Evolutionary conservation across 2,113 vertebrate genomes (phyloP).

Genomic region (Corynorhinus townsendii): DNA sequence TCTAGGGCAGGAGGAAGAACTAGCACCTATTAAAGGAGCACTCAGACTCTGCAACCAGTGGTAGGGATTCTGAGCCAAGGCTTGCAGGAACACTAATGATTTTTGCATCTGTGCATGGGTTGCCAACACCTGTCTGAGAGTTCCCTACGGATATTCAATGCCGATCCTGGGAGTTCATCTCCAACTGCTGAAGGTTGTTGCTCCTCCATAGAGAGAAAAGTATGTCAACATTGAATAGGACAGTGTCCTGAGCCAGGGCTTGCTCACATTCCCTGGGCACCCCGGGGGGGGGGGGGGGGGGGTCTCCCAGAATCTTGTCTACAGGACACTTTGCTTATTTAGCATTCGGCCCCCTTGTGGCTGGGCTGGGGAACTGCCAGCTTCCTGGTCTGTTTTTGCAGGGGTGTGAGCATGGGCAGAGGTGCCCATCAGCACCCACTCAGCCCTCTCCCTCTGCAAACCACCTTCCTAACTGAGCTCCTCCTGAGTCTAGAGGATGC

Average conservation of each 20-base stretch:
- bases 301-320: background rate
- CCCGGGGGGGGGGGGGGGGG: fast-evolving
- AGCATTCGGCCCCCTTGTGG: conserved; percentile 47
- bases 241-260: background rate
- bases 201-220: background rate
- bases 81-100: background rate
- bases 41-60: background rate
- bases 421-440: background rate
- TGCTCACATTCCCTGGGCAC: fast-evolving
- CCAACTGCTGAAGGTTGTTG: background rate
- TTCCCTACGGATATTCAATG: background rate
- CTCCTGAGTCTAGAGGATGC: background rate
- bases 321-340: background rate
- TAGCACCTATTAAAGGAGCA: background rate
- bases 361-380: background rate
- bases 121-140: background rate
- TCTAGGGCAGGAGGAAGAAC: background rate
- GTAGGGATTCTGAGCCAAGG: background rate
- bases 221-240: too few species aligned
- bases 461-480: background rate
- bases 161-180: background rate
- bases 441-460: background rate
- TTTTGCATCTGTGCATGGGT: background rate
- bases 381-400: background rate
- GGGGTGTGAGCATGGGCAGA: background rate